Evolutionary conservation across 2,888 invertebrate genomes (phyloP).

Genomic region (Rhyacophila evoluta): DNA sequence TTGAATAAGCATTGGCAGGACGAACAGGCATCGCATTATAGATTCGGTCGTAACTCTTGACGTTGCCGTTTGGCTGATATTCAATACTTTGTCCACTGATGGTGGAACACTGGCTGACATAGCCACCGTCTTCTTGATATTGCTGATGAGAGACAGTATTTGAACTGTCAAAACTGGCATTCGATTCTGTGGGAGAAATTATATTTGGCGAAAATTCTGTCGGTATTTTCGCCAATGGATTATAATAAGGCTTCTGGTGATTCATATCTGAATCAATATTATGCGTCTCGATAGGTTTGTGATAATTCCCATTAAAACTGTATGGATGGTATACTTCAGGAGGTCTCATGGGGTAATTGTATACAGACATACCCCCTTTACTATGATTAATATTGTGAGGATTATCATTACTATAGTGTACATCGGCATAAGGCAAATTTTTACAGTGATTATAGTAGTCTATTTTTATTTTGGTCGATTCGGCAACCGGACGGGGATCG

Average conservation of each 20-base stretch:
- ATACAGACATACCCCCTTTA: conserved; percentile 30
- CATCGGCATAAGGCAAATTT: conserved; percentile 41
- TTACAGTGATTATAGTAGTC: conserved; percentile 46
- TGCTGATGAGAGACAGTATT: conserved; percentile 59
- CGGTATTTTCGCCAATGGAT: conserved; percentile 61
- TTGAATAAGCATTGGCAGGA: not conserved
- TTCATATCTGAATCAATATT: conserved; percentile 38
- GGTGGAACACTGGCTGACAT: conserved; percentile 67
- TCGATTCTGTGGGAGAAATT: conserved; percentile 66
- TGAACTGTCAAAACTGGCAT: conserved; percentile 62
- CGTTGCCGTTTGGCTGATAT: conserved; percentile 28
- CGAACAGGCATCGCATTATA: conserved; percentile 25
- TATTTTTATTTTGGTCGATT: conserved; percentile 38
- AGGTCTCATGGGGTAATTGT: conserved; percentile 41
- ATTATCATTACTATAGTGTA: conserved; percentile 31
- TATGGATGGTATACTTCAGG: conserved; percentile 35
- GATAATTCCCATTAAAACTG: conserved; percentile 28
- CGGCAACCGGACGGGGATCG: conserved; percentile 32
- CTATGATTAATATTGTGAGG: conserved; percentile 29
- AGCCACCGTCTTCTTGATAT: conserved; percentile 67
- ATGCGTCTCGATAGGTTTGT: conserved; percentile 39
- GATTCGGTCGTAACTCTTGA: conserved; percentile 19
- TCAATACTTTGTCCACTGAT: conserved; percentile 66
- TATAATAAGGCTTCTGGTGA: conserved; percentile 49
- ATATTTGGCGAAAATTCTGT: conserved; percentile 65